Evolutionary conservation across 2,113 vertebrate genomes (phyloP).

Genomic region (Hydropotes inermis): DNA sequence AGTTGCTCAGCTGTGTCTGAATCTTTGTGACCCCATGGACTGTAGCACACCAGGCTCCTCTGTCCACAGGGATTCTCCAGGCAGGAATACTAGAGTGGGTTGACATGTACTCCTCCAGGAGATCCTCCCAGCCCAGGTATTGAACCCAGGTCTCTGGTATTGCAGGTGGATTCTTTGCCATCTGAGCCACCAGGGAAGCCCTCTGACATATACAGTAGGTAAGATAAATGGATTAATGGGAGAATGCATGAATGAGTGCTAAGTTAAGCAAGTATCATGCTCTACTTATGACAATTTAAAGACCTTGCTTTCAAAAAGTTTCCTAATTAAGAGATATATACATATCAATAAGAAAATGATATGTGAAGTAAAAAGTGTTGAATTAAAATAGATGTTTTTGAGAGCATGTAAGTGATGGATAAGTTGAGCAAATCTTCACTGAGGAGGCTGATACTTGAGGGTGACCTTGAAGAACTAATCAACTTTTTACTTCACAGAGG

Average conservation of each 20-base stretch:
- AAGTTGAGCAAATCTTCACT: background rate
- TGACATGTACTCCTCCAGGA: background rate
- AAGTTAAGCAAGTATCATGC: background rate
- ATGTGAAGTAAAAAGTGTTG: background rate
- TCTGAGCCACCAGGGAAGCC: background rate
- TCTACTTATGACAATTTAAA: background rate
- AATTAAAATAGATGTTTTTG: background rate
- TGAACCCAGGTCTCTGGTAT: background rate
- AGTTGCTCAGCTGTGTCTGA: accelerated
- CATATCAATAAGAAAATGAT: background rate
- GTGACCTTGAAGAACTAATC: background rate
- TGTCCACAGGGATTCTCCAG: background rate
- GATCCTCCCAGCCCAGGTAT: background rate
- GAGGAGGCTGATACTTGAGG: background rate
- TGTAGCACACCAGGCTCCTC: background rate
- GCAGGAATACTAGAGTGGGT: background rate
- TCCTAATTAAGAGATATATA: background rate
- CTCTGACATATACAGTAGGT: background rate
- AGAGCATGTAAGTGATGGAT: background rate
- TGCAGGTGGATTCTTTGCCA: background rate
- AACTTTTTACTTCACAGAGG: background rate
- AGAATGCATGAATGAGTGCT: background rate
- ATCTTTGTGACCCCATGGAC: background rate
- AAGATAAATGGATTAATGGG: background rate
- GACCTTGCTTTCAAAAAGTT: background rate